phyloP scores from a whole-genome alignment of 2,888 invertebrate genomes.

The Notodromas monacha region DNA sequence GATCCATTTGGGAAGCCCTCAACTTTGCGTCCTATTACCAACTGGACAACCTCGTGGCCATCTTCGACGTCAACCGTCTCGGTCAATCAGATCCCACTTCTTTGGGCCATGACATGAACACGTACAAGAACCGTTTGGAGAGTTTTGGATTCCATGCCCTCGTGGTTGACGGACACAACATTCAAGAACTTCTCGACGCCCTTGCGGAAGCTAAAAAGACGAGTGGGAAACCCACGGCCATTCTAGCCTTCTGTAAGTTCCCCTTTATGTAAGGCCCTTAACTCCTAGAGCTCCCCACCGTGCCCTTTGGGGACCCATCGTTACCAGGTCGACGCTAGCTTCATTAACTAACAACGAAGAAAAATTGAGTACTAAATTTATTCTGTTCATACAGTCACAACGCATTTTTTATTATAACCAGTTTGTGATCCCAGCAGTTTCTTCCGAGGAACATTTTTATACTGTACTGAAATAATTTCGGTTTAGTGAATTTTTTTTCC shows the following conservation, averaged over 20 bases:
- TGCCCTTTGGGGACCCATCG: too few relatives aligned
- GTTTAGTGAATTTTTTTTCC: too few relatives aligned
- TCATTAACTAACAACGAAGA: too few relatives aligned
- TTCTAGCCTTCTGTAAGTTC: conserved; percentile 1
- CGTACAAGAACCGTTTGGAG: conserved; percentile 47
- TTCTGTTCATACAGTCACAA: too few relatives aligned
- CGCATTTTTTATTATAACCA: too few relatives aligned
- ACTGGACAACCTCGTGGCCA: conserved; percentile 76
- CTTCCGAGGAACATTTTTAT: too few relatives aligned
- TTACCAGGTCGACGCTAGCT: too few relatives aligned
- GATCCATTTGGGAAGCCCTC: conserved; percentile 86
- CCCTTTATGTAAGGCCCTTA: conserved; percentile 1
- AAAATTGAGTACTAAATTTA: too few relatives aligned
- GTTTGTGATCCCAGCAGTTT: too few relatives aligned
- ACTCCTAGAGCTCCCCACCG: too few relatives aligned
- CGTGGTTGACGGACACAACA: conserved; percentile 84
- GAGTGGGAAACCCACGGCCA: neutral
- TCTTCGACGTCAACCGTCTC: conserved; percentile 83
- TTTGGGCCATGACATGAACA: conserved; percentile 62
- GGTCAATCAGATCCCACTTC: conserved; percentile 90
- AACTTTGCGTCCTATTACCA: conserved; percentile 80
- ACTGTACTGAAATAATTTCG: too few relatives aligned
- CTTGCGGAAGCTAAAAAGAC: conserved; percentile 5
- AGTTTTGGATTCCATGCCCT: conserved; percentile 67
- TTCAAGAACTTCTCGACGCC: conserved; percentile 49